A percentile compares a stretch with the other conserved stretches of the same genome.
These are phyloP conservation scores for Hylaeus volcanicus DNA, from an alignment of 1,140 invertebrate genomes.

Conservation along the genomic window DNA sequence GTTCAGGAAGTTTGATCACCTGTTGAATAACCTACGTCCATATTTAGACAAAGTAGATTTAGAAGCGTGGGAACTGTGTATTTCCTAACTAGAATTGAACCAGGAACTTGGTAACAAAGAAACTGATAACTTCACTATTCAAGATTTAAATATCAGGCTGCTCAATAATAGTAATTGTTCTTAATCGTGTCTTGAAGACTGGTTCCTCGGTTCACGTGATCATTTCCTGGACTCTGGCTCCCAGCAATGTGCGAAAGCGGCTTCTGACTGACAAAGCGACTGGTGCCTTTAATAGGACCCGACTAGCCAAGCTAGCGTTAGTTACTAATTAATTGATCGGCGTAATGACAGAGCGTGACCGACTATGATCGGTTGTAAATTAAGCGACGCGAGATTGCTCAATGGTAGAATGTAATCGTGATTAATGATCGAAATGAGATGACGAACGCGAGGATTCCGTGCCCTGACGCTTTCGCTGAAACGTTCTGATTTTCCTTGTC, in stretches of 20 bases:
- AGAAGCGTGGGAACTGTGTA: too few species aligned
- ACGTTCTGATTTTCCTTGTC: too few species aligned
- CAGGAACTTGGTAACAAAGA: too few species aligned
- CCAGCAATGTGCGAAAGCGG: slow-evolving; percentile 39
- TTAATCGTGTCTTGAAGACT: background rate
- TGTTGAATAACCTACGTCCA: too few species aligned
- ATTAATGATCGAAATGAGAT: slow-evolving; percentile 12
- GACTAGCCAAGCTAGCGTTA: slow-evolving; percentile 45
- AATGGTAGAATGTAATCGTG: slow-evolving; percentile 15
- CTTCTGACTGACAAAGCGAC: slow-evolving; percentile 24
- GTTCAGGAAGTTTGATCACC: background rate
- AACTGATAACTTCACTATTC: background rate
- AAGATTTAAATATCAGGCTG: background rate
- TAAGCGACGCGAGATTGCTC: slow-evolving; percentile 11
- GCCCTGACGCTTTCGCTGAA: too few species aligned
- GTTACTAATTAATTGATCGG: slow-evolving; percentile 11
- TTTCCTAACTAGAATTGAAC: too few species aligned
- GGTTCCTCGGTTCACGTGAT: background rate
- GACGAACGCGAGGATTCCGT: background rate
- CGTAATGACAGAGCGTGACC: slow-evolving; percentile 29
- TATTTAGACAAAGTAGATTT: too few species aligned
- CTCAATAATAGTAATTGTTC: too few species aligned
- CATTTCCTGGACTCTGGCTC: slow-evolving; percentile 3
- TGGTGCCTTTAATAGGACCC: background rate
- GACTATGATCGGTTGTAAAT: background rate